phyloP scores from a whole-genome alignment of 2,797 vertebrate species.

The Alauda arvensis region DNA sequence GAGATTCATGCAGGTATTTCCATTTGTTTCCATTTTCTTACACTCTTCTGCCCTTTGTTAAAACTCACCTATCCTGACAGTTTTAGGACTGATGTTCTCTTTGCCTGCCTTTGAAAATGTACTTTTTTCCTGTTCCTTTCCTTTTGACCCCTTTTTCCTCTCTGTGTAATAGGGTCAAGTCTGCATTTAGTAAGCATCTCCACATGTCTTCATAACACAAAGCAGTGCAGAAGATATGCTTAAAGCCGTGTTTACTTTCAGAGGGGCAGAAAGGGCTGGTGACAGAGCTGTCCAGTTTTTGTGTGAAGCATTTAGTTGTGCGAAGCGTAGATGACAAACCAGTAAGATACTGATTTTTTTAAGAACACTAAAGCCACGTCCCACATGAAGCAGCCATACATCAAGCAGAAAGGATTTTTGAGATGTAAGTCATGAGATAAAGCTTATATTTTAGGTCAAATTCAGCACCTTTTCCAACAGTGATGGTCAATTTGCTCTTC shows the following conservation, averaged over 20 bases:
- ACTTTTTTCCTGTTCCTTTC: background rate
- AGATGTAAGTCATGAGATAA: background rate
- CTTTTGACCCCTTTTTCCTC: background rate
- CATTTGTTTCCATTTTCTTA: background rate
- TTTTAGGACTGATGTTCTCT: background rate
- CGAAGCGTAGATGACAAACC: background rate
- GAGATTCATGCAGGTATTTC: background rate
- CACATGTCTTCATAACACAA: background rate
- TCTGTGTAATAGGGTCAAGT: background rate
- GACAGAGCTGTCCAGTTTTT: background rate
- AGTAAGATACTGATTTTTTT: background rate
- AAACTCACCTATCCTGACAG: background rate
- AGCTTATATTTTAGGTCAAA: background rate
- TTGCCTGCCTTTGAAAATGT: background rate
- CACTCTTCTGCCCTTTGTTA: background rate
- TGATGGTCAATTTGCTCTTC: background rate
- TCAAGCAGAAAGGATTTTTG: background rate
- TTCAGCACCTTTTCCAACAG: background rate
- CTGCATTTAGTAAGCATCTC: background rate
- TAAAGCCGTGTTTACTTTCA: background rate
- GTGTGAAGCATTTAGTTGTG: background rate
- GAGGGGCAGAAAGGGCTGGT: background rate
- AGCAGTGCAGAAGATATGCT: background rate
- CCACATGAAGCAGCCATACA: background rate
- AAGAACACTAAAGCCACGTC: background rate